phyloP scores from a whole-genome alignment of 2,888 invertebrate species.

The Kuschelorhynchus macadamiae region DNA sequence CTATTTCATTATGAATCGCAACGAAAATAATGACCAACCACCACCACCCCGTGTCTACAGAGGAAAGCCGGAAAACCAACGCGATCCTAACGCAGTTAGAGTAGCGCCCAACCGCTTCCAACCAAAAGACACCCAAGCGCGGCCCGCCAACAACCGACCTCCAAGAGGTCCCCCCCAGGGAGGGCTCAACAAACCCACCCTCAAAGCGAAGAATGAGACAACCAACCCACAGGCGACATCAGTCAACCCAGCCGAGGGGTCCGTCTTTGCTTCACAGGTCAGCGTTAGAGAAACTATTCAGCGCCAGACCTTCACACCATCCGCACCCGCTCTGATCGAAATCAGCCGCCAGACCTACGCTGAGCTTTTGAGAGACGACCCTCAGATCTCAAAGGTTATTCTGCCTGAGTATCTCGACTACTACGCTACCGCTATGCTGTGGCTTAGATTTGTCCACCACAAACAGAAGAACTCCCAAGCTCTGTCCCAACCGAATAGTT shows the following conservation, averaged over 20 bases:
- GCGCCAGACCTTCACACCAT: conserved; percentile 26
- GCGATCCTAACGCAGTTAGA: too few relatives aligned
- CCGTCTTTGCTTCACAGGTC: conserved; percentile 17
- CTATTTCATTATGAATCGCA: too few relatives aligned
- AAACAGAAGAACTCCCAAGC: conserved; percentile 43
- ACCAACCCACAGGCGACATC: background rate
- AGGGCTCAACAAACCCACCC: background rate
- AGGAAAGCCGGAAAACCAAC: too few relatives aligned
- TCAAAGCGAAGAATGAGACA: background rate
- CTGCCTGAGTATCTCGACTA: conserved; percentile 41
- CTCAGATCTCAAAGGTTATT: conserved; percentile 20
- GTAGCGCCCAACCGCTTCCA: too few relatives aligned
- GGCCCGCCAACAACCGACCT: too few relatives aligned
- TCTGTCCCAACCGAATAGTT: too few relatives aligned
- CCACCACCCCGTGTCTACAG: too few relatives aligned
- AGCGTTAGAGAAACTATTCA: conserved; percentile 16
- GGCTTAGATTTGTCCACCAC: conserved; percentile 37
- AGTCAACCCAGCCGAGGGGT: conserved; percentile 21
- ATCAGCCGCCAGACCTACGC: conserved; percentile 22
- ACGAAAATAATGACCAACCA: too few relatives aligned
- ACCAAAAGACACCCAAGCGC: too few relatives aligned
- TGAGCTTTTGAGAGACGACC: conserved; percentile 39
- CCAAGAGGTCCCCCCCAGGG: too few relatives aligned
- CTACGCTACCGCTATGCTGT: conserved; percentile 40
- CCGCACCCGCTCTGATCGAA: conserved; percentile 30